These are phyloP conservation scores for Actinernus sp. DNA, from an alignment of 92 coral and sea anemone genomes.

Conservation along the genomic window DNA sequence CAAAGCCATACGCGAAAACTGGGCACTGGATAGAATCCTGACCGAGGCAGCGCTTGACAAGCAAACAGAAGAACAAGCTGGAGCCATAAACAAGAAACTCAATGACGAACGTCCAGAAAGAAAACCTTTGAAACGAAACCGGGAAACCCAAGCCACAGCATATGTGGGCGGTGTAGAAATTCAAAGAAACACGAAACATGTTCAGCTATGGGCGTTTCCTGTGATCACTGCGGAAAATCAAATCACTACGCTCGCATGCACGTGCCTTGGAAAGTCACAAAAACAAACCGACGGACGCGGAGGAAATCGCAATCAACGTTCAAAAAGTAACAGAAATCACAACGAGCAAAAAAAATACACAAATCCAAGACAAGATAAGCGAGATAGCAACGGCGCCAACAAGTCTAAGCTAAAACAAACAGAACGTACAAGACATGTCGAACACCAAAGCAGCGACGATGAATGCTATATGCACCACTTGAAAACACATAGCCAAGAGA, in stretches of 20 bases:
- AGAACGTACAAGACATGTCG: too few relatives aligned
- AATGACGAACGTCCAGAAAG: neutral
- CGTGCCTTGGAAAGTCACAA: neutral
- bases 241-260: constrained; percentile 55
- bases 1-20: constrained; percentile 24
- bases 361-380: neutral
- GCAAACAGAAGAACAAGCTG: constrained; percentile 23
- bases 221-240: constrained; percentile 36
- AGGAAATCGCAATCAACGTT: neutral
- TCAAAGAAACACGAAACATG: constrained; percentile 3
- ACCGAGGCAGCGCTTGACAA: constrained; percentile 27
- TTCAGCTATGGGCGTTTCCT: constrained; percentile 35
- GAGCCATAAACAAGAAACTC: constrained; percentile 9
- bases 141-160: constrained; percentile 9
- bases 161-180: constrained; percentile 27
- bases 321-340: neutral
- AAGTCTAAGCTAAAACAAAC: neutral
- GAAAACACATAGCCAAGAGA: constrained; percentile 29
- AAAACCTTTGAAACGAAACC: constrained; percentile 16
- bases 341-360: neutral
- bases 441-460: constrained; percentile 10
- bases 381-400: neutral
- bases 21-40: constrained; percentile 23
- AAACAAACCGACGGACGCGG: neutral
- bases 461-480: constrained; percentile 44